These are phyloP conservation scores for Chrysolina oricalcia DNA, from an alignment of 2,888 invertebrate species.

Conservation along the genomic window DNA sequence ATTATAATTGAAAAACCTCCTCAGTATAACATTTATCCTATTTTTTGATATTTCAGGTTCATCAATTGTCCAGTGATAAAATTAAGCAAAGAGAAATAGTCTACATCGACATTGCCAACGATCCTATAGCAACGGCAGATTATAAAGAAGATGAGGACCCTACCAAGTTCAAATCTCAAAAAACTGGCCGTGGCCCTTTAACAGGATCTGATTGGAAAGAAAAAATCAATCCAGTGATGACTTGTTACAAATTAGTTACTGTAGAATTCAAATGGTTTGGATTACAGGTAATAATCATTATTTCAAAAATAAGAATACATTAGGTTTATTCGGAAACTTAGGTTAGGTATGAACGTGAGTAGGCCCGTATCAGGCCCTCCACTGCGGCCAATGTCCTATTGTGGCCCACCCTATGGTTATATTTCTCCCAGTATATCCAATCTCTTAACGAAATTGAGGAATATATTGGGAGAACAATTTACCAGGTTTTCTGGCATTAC, in stretches of 20 bases:
- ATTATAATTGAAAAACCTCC: background rate
- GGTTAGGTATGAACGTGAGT: too few species aligned
- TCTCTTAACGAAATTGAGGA: too few species aligned
- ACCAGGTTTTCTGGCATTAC: too few species aligned
- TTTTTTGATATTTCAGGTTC: constrained; percentile 80
- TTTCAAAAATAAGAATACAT: background rate
- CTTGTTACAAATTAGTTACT: constrained; percentile 97
- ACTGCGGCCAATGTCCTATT: too few species aligned
- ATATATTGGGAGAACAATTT: too few species aligned
- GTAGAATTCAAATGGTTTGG: constrained; percentile 99
- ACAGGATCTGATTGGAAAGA: constrained; percentile 86
- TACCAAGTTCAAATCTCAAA: constrained; percentile 88
- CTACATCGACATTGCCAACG: constrained; percentile 96
- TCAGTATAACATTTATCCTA: background rate
- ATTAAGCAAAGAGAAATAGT: constrained; percentile 91
- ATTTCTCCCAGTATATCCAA: too few species aligned
- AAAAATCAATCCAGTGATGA: constrained; percentile 91
- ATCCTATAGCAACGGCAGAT: constrained; percentile 85
- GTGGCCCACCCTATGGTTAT: too few species aligned
- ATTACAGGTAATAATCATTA: constrained; percentile 76
- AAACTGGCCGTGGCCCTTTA: constrained; percentile 96
- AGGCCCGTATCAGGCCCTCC: too few species aligned
- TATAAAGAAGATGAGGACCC: constrained; percentile 93
- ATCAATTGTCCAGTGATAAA: constrained; percentile 91
- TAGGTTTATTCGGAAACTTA: too few species aligned